Base-by-base conservation (phyloP, 2,888 invertebrate genomes). In the Ophioninae sp. region DNA sequence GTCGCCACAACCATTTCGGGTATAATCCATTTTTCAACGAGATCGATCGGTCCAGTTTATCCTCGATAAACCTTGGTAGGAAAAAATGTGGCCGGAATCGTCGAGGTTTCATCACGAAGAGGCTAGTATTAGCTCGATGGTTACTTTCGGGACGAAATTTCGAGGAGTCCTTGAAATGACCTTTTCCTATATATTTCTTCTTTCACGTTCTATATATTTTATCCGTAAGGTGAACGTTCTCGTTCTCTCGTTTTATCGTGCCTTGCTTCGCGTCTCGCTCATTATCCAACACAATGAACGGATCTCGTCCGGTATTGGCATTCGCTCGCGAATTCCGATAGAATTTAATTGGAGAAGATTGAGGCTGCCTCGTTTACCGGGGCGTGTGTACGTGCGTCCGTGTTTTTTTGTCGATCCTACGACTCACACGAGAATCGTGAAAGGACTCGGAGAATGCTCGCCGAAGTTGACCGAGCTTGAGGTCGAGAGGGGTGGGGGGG, bases 321-420 rank as follows among this genome's bases (percentile, higher is more conserved):
- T 91, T 91, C 89, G 88, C 89, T 88, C 89, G 88, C 88, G 88
- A 91, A 92, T 92, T 90, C 91, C 92, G 89, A 92, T 92, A 89
- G 91, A 92, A 92, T 92, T 91, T 92, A 92, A 92, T 92, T 91
- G 91, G 90, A 90, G 90, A 89, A 90, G 90, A 90, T 91, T 87
- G 90, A 87, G 87, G 88, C 83, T 74, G 75, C 73, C 56, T 30
- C 68, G 44, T 68, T 44, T 64, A 22, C 72, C 37, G 51, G 51
- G 56, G n/a, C 39, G 9, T 17, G 67, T 71, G 39, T 37, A 85
- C 85, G 79, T 86, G 85, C 80, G 85, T 83, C n/a, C 30, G 75
- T 61, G 71, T n/a, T 20, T 20, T 61, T 61, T 65, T n/a, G 20
- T 17, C 58, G 56, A 10, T 59, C 17, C 20, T 20, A 5, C 61